Conservation (phyloP, 1,140 invertebrate genomes). For the Onthophagus taurus region DNA sequence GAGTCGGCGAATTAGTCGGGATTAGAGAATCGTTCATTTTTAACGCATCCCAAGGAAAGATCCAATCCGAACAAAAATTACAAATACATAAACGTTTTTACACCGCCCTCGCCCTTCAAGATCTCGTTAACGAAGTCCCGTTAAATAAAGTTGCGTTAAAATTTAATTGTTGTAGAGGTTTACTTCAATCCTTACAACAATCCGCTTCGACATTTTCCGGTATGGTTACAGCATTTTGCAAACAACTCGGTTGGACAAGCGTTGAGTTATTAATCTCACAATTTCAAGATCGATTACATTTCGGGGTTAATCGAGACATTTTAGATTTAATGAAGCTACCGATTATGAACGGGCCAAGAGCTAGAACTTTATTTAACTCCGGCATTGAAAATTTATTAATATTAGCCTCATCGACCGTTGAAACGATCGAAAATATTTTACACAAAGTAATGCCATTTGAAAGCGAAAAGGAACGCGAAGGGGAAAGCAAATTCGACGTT, state of each 20-base stretch:
- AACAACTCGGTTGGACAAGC: slow-evolving; percentile 85
- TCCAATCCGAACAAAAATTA: slow-evolving; percentile 25
- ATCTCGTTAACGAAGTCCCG: slow-evolving; percentile 86
- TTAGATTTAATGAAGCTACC: slow-evolving; percentile 83
- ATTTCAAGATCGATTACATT: slow-evolving; percentile 89
- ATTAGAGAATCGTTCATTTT: slow-evolving; percentile 84
- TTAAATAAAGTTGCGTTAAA: slow-evolving; percentile 69
- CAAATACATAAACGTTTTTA: slow-evolving; percentile 69
- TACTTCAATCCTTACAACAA: slow-evolving; percentile 88
- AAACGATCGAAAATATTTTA: slow-evolving; percentile 66
- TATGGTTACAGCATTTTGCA: slow-evolving; percentile 46
- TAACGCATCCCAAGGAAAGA: slow-evolving; percentile 58
- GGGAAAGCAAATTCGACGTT: slow-evolving; percentile 58
- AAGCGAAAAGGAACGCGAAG: slow-evolving; percentile 63
- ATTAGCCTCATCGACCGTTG: slow-evolving; percentile 62
- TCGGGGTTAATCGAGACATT: slow-evolving; percentile 88
- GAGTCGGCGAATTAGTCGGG: slow-evolving; percentile 85
- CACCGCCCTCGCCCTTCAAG: slow-evolving; percentile 82
- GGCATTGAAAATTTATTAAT: slow-evolving; percentile 71
- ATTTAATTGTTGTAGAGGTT: slow-evolving; percentile 78
- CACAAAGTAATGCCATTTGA: slow-evolving; percentile 74
- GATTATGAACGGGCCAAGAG: slow-evolving; percentile 73
- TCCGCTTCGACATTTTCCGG: slow-evolving; percentile 93
- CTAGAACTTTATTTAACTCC: slow-evolving; percentile 73
- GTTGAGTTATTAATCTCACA: slow-evolving; percentile 82